Evolutionary conservation across 2,113 vertebrate species (phyloP).

Genomic region (Ammodytes dubius): DNA sequence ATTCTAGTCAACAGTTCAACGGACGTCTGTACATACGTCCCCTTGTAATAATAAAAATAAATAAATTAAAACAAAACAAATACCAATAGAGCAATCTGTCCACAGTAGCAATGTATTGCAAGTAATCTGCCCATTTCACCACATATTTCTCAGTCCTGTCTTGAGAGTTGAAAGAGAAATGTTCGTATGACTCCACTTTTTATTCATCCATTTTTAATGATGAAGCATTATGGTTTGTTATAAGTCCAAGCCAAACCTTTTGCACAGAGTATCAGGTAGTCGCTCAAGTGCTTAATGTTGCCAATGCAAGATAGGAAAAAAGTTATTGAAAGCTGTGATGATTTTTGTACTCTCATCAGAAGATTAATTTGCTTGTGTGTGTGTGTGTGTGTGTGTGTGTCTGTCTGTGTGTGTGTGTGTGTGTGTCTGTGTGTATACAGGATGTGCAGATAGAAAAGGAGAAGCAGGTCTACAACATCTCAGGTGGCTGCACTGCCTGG

Average conservation of each 20-base stretch:
- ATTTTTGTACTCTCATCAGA: slow-evolving; percentile 19
- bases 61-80: too few relatives aligned
- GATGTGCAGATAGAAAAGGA: slow-evolving; percentile 95
- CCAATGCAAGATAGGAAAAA: slow-evolving; percentile 2
- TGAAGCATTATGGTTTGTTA: slow-evolving; percentile 23
- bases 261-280: background rate
- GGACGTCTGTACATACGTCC: too few relatives aligned
- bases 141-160: too few relatives aligned
- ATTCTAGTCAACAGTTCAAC: too few relatives aligned
- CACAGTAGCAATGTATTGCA: too few relatives aligned
- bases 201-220: too few relatives aligned
- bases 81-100: too few relatives aligned
- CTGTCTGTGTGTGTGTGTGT: slow-evolving; percentile 8
- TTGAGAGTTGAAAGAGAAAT: too few relatives aligned
- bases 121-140: too few relatives aligned
- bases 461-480: slow-evolving; percentile 89
- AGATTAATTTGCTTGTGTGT: slow-evolving; percentile 24
- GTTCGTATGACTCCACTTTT: too few relatives aligned
- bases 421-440: slow-evolving; percentile 72
- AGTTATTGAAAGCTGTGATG: slow-evolving; percentile 8
- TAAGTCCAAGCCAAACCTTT: slow-evolving; percentile 19
- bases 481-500: slow-evolving; percentile 96
- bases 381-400: slow-evolving; percentile 25
- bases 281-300: slow-evolving; percentile 1
- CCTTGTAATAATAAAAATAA: too few relatives aligned